Percentiles rank a stretch among this genome's conserved stretches.
phyloP scores from a whole-genome alignment of 2,113 vertebrate genomes.

The Falco punctatus region DNA sequence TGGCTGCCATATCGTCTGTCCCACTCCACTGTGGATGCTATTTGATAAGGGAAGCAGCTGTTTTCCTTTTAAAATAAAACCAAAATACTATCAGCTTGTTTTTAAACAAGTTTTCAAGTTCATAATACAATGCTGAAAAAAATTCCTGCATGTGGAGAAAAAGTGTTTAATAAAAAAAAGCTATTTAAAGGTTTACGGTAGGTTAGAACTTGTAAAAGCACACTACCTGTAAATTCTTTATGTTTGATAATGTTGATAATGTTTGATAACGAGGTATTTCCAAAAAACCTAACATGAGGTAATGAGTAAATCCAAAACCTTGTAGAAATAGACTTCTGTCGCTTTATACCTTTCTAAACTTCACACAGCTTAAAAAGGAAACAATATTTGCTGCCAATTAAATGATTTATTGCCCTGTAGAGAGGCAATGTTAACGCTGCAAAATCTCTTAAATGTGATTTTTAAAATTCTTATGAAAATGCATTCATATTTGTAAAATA shows the following conservation, averaged over 20 bases:
- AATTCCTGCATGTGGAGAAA: background rate
- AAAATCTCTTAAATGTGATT: background rate
- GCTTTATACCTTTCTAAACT: background rate
- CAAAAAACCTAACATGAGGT: background rate
- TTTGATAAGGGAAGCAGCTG: constrained; percentile 93
- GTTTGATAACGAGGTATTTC: background rate
- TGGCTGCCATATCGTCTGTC: constrained; percentile 85
- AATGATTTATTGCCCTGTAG: background rate
- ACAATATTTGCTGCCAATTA: background rate
- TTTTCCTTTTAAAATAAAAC: constrained; percentile 83
- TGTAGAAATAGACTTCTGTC: background rate
- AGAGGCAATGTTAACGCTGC: background rate
- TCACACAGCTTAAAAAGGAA: background rate
- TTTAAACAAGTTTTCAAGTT: background rate
- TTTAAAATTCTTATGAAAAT: background rate
- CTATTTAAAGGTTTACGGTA: background rate
- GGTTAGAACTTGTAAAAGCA: background rate
- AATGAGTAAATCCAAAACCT: background rate
- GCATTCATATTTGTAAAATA: background rate
- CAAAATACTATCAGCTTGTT: constrained; percentile 38
- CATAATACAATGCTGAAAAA: background rate
- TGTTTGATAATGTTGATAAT: background rate
- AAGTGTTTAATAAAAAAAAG: background rate
- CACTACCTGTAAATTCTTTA: background rate
- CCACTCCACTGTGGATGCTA: constrained; percentile 88